Conservation (phyloP, 2,888 invertebrate genomes). For the Conchocele bisecta region DNA sequence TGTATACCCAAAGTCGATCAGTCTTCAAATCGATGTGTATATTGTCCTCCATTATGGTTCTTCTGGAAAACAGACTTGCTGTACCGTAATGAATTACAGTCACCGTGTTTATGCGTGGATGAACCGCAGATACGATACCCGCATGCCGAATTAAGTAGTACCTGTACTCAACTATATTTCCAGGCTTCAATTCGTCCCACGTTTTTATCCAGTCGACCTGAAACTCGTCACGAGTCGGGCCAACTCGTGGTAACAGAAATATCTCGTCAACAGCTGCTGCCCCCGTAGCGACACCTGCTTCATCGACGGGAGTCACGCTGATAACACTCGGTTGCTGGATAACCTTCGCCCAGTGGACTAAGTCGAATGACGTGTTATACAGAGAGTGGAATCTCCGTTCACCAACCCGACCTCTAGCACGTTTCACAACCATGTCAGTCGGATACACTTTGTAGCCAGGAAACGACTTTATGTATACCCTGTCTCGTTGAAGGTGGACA, state of each 20-base stretch:
- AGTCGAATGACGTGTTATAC: constrained; percentile 29
- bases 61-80: too few species aligned
- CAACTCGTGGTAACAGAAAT: constrained; percentile 12
- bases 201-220: constrained; percentile 10
- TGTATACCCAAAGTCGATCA: not conserved
- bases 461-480: constrained; percentile 16
- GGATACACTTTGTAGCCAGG: constrained; percentile 28
- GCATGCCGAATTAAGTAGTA: too few species aligned
- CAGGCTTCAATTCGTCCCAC: constrained; percentile 25
- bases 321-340: constrained; percentile 21
- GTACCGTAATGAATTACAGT: constrained; percentile 30
- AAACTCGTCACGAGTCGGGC: constrained; percentile 7
- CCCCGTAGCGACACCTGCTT: not conserved
- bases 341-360: constrained; percentile 49
- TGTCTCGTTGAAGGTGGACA: constrained; percentile 4
- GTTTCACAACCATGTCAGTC: not conserved
- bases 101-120: not conserved
- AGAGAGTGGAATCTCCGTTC: constrained; percentile 11
- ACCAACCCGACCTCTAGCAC: constrained; percentile 26
- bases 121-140: constrained; percentile 19
- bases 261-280: not conserved
- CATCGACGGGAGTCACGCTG: not conserved
- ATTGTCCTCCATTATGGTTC: not conserved
- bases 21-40: not conserved
- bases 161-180: constrained; percentile 29